Percentiles rank a stretch among this genome's conserved stretches.
Evolutionary conservation across 2,113 vertebrate species (phyloP).

Genomic region (Puntigrus tetrazona): DNA sequence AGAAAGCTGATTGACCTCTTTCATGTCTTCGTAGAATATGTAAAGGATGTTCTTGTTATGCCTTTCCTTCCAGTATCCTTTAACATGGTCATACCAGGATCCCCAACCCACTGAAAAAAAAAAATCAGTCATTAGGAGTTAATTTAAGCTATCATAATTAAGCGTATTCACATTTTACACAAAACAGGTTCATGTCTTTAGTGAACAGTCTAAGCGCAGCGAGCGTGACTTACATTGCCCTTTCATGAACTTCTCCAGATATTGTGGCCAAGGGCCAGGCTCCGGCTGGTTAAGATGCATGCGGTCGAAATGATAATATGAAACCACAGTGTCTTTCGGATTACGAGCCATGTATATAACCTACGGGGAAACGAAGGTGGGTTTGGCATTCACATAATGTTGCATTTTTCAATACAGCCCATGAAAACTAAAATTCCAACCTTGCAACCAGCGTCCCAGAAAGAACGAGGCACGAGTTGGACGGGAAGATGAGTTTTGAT

Average conservation of each 20-base stretch:
- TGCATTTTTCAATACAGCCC: background rate
- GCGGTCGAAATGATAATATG: slow-evolving; percentile 75
- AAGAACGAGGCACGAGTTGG: slow-evolving; percentile 58
- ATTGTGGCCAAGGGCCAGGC: slow-evolving; percentile 71
- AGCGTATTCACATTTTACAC: background rate
- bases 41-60: slow-evolving; percentile 73
- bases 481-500: slow-evolving; percentile 61
- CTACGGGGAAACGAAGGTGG: slow-evolving; percentile 52
- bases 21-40: slow-evolving; percentile 79
- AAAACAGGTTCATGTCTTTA: background rate
- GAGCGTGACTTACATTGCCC: slow-evolving; percentile 67
- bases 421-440: slow-evolving; percentile 27
- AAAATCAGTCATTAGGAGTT: background rate
- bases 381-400: background rate
- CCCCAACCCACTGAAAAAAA: slow-evolving; percentile 71
- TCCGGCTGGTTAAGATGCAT: slow-evolving; percentile 69
- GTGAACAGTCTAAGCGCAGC: background rate
- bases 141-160: background rate
- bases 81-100: slow-evolving; percentile 77
- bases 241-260: slow-evolving; percentile 70
- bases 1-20: slow-evolving; percentile 68
- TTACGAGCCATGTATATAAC: slow-evolving; percentile 78
- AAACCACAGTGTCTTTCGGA: slow-evolving; percentile 77
- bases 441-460: slow-evolving; percentile 61
- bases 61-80: slow-evolving; percentile 73